A percentile compares a stretch with the other conserved stretches of the same genome.
Evolutionary conservation across 2,888 invertebrate species (phyloP).

Genomic region (Ditula angustiorana): DNA sequence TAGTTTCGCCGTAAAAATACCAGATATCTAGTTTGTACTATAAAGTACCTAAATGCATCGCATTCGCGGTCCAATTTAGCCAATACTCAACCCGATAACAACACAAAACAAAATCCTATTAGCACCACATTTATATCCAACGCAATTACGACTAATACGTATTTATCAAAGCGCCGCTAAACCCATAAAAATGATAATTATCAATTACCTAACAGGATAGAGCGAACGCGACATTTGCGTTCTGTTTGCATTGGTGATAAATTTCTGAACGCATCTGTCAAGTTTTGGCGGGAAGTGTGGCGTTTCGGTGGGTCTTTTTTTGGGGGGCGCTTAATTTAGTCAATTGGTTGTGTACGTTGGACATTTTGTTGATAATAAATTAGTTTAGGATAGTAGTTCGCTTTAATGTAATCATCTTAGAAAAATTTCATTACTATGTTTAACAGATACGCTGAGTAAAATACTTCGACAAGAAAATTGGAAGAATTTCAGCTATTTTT

Average conservation of each 20-base stretch:
- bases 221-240: conserved; percentile 72
- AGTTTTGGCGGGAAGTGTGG: conserved; percentile 43
- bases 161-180: conserved; percentile 60
- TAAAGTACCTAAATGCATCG: neutral
- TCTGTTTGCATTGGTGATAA: conserved; percentile 68
- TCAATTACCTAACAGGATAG: conserved; percentile 70
- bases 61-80: neutral
- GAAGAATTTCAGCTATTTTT: too few relatives aligned
- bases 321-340: conserved; percentile 18
- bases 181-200: conserved; percentile 82
- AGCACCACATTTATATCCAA: conserved; percentile 31
- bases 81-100: neutral
- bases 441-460: too few relatives aligned
- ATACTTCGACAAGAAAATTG: too few relatives aligned
- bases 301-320: conserved; percentile 32
- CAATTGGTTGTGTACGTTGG: conserved; percentile 16
- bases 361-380: neutral
- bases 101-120: conserved; percentile 31
- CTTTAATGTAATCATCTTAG: too few relatives aligned
- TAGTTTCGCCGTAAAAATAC: too few relatives aligned
- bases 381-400: neutral
- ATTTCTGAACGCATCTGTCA: conserved; percentile 70
- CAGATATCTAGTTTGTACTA: too few relatives aligned
- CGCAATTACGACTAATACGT: conserved; percentile 50
- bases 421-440: too few relatives aligned